Evolutionary conservation across 2,113 vertebrate species (phyloP), one percentile per base, ranked within the genome.

Genomic region (Patagioenas fasciata): DNA sequence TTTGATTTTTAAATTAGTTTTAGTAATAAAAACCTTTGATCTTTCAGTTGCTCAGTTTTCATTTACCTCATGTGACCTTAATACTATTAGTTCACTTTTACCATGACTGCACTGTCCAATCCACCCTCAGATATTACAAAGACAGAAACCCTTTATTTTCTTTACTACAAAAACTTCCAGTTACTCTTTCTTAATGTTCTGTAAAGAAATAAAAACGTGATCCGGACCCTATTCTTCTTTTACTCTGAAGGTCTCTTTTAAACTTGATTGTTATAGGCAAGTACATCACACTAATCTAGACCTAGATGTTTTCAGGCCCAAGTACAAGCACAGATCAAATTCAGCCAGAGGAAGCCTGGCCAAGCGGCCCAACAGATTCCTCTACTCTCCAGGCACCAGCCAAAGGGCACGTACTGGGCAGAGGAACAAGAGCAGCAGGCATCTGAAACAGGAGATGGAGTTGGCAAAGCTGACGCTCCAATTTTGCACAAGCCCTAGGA

Each of bases 1-100:
- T 88, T 62, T 92, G 17, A 66, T 80, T 89, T 94, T 93, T 40
- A 78, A 74, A 91, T 86, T 42, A 67, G 29, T 42, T 88, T 81
- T 60, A 79, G 11, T 60, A 74, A 78, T 29, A 71, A 94, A 77
- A 88, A 9, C 9, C 61, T 84, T 87, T 56, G 21, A 66, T 74
- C 65, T 79, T 75, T n/a, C 73, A 75, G 40, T 56, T 69, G 50
- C 53, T 91, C 58, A 9, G 26, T 56, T 84, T 64, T 84, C 65
- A 34, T 86, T n/a, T 80, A 34, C 53, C 73, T 61, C n/a, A 31
- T 53, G 24, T 70, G 64, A 88, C 69, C 17, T 65, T 78, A 48
- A 58, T 38, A 36, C 12, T n/a, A n/a, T 51, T 44, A 57, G 32
- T 36, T 84, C 32, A 79, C 32, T 81, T 86, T 58, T 10, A 56